Conservation (phyloP, 2,797 vertebrate genomes). For the Sebastes nivosus region DNA sequence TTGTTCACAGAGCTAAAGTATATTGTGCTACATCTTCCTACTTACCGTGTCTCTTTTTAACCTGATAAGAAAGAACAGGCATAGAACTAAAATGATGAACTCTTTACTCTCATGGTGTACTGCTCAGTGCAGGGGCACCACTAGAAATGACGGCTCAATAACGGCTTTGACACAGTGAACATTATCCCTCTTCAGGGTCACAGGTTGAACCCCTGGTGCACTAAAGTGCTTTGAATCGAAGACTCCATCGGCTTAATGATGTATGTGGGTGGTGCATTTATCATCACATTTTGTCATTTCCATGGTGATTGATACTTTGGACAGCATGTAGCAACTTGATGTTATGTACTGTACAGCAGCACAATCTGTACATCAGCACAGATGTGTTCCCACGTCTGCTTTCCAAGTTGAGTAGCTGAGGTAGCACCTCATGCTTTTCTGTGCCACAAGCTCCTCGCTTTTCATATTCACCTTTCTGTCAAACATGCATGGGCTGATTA, state of each 20-base stretch:
- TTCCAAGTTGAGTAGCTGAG: neutral
- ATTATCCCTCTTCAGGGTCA: neutral
- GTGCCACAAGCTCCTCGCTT: neutral
- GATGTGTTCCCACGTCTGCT: neutral
- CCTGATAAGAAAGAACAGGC: neutral
- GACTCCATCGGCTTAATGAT: neutral
- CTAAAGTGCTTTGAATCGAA: neutral
- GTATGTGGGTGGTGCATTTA: neutral
- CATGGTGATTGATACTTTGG: neutral
- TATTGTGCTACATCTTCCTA: neutral
- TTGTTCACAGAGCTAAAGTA: neutral
- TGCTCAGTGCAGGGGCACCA: neutral
- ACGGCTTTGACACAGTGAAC: neutral
- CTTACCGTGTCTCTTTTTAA: neutral
- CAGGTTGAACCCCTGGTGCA: neutral
- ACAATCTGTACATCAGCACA: conserved; percentile 11
- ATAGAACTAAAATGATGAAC: neutral
- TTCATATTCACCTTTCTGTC: neutral
- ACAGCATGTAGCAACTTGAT: neutral
- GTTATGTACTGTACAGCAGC: neutral
- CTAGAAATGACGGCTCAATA: neutral
- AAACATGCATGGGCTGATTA: no score
- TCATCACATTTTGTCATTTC: neutral
- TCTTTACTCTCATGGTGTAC: neutral
- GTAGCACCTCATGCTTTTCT: neutral